Conservation (phyloP, 2,113 vertebrate species). For the Psittacus erithacus region DNA sequence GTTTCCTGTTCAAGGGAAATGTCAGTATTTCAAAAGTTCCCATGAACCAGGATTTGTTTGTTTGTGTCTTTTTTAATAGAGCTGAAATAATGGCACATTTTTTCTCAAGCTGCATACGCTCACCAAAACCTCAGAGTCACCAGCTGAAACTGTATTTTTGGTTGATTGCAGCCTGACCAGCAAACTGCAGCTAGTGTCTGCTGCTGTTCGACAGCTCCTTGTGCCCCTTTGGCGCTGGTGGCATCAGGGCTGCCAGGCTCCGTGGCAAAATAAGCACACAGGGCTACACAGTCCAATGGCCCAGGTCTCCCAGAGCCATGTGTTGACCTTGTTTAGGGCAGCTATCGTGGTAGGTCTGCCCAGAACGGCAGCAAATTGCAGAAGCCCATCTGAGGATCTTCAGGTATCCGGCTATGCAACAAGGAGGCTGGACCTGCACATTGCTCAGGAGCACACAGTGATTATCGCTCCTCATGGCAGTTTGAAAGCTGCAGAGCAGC, state of each 20-base stretch:
- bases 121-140: background rate
- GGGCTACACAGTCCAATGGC: fast-evolving
- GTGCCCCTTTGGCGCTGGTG: fast-evolving
- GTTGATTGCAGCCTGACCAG: background rate
- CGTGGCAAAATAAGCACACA: fast-evolving
- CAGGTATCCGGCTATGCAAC: background rate
- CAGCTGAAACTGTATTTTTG: background rate
- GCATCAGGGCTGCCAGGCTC: background rate
- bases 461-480: background rate
- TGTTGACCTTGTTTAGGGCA: background rate
- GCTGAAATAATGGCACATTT: background rate
- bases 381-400: background rate
- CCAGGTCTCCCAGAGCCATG: background rate
- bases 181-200: background rate
- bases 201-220: background rate
- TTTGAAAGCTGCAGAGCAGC: background rate
- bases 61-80: background rate
- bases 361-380: background rate
- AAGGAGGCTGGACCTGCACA: background rate
- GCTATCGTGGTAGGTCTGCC: background rate
- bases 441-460: fast-evolving
- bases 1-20: background rate
- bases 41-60: background rate
- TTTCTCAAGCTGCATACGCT: background rate
- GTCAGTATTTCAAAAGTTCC: background rate